A percentile compares a stretch with the other conserved stretches of the same genome.
phyloP scores from a whole-genome alignment of 30 jellyfish, hydroid and myxozoan species.

The Hydractinia symbiolongicarpus region DNA sequence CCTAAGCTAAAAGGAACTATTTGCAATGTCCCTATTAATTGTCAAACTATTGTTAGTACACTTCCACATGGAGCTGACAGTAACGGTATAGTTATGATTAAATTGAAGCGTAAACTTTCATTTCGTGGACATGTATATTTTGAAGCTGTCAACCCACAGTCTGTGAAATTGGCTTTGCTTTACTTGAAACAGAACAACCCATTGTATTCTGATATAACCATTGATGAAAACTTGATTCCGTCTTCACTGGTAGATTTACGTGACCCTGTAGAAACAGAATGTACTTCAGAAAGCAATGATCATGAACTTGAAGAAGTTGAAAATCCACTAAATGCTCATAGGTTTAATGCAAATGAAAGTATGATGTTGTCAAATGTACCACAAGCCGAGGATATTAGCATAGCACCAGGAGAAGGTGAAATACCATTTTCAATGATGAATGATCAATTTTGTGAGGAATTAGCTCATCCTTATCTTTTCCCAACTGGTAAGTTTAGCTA shows the following conservation, averaged over 20 bases:
- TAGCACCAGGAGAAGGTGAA: slow-evolving; percentile 30
- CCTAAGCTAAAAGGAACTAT: slow-evolving; percentile 2
- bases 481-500: slow-evolving; percentile 31
- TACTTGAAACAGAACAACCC: slow-evolving; percentile 12
- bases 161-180: slow-evolving; percentile 21
- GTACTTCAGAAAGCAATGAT: too few relatives aligned
- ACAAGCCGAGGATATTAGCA: not conserved
- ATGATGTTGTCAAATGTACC: too few relatives aligned
- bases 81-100: slow-evolving; percentile 11
- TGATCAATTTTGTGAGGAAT: slow-evolving; percentile 31
- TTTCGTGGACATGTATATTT: not conserved
- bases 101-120: not conserved
- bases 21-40: slow-evolving; percentile 12
- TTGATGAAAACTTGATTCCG: not conserved
- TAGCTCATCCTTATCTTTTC: slow-evolving; percentile 22
- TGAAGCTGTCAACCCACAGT: slow-evolving; percentile 7
- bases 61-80: slow-evolving; percentile 13
- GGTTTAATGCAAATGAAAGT: too few relatives aligned
- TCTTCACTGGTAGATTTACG: not conserved
- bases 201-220: not conserved
- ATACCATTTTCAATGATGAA: not conserved
- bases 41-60: not conserved
- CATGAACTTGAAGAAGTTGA: too few relatives aligned
- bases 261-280: not conserved
- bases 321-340: too few relatives aligned